Conservation (phyloP, 2,797 vertebrate species). For the Falco cherrug region DNA sequence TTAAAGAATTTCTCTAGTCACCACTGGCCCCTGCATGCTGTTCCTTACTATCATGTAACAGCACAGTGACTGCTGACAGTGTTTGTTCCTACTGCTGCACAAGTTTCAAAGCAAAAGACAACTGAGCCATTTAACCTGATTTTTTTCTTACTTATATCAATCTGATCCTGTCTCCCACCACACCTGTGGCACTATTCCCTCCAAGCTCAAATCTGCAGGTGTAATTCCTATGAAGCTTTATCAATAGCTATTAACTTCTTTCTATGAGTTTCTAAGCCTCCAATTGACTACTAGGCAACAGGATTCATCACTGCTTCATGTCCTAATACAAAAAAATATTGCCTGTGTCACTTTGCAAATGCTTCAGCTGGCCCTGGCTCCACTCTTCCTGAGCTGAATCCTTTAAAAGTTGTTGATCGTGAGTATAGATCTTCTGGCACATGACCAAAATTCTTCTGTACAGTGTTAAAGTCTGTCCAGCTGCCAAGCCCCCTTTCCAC, state of each 20-base stretch:
- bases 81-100: neutral
- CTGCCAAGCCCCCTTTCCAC: neutral
- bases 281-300: neutral
- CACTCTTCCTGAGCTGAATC: neutral
- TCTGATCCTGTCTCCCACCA: neutral
- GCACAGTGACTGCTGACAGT: accelerated
- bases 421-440: neutral
- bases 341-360: neutral
- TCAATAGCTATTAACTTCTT: neutral
- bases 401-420: neutral
- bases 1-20: neutral
- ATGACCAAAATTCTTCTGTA: neutral
- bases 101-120: neutral
- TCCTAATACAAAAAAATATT: neutral
- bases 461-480: neutral
- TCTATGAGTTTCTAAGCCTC: neutral
- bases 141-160: neutral
- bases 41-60: neutral
- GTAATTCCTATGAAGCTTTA: neutral
- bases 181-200: neutral
- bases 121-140: neutral
- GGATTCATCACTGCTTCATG: neutral
- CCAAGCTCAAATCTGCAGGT: neutral
- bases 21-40: neutral
- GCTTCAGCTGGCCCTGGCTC: neutral